A percentile compares a stretch with the other conserved stretches of the same genome.
phyloP scores from a whole-genome alignment of 2,888 invertebrate species.

The Leptinotarsa tumamoca region DNA sequence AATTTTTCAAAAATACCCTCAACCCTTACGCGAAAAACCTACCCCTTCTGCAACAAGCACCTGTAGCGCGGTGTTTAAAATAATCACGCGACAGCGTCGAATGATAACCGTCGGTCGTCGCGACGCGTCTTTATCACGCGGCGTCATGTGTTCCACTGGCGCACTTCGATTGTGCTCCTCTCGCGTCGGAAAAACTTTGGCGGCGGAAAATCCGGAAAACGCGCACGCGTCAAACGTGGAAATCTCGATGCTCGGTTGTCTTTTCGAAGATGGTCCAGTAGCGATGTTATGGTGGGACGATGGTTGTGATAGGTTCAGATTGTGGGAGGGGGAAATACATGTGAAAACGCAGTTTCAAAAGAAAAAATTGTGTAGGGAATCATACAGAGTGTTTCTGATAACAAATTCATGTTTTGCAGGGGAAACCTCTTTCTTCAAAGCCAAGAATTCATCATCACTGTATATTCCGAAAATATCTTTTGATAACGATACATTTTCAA shows the following conservation, averaged over 20 bases:
- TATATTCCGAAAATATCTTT: too few relatives aligned
- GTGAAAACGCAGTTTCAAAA: too few relatives aligned
- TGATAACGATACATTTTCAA: too few relatives aligned
- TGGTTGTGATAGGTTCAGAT: neutral
- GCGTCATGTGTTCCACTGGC: constrained; percentile 53
- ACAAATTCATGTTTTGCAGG: too few relatives aligned
- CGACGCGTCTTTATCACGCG: constrained; percentile 46
- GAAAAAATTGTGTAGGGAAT: too few relatives aligned
- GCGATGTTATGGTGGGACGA: neutral
- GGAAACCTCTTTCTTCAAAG: too few relatives aligned
- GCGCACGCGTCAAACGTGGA: constrained; percentile 16
- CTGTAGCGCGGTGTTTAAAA: constrained; percentile 13
- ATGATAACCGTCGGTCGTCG: constrained; percentile 40
- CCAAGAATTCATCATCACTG: too few relatives aligned
- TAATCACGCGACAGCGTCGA: constrained; percentile 13
- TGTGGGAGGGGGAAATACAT: too few relatives aligned
- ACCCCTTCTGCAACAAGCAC: constrained; percentile 3
- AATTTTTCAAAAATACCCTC: neutral
- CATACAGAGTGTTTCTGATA: too few relatives aligned
- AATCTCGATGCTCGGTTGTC: constrained; percentile 14
- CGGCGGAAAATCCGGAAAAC: neutral
- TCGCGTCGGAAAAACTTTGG: constrained; percentile 6
- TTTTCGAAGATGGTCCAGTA: constrained; percentile 7
- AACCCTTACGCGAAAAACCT: neutral
- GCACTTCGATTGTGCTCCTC: constrained; percentile 17